Evolutionary conservation across 92 coral and sea anemone species (phyloP), one percentile per base, ranked within the genome.

Genomic region (Paragorgia papillata): DNA sequence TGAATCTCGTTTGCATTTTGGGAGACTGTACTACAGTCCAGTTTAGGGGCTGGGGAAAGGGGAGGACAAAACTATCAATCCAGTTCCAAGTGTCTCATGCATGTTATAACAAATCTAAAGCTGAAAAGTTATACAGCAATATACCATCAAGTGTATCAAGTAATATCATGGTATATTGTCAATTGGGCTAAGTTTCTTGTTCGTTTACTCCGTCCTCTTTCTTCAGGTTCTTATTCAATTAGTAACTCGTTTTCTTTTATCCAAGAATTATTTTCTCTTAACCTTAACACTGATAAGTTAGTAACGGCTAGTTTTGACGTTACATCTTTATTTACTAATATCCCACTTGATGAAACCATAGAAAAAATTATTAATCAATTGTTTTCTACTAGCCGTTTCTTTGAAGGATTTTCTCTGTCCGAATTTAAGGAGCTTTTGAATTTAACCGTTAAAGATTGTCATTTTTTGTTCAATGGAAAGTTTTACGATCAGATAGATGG

Each of bases 281-380:
- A 59, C 4, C 33, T 59, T 29, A 59, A 59, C n/a, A 22, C 66
- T 18, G n/a, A 59, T 59, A 37, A 37, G 5, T 37, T 37, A 37
- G 12, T 12, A n/a, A n/a, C n/a, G n/a, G n/a, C n/a, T n/a, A n/a
- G n/a, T n/a, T n/a, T n/a, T n/a, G n/a, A n/a, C n/a, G 66, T 59
- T 10, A 59, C 37, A 14, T 59, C 66, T 14, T n/a, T 59, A 2
- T 59, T 59, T 18, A 59, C 66, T 28, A 59, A 59, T 25, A 59
- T 59, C 7, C 66, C 37, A 3, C 35, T 59, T 14, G 37, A 59
- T 59, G 37, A 59, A 59, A 59, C 66, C 66, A 59, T 59, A 13
- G 66, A 59, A 8, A 22, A 8, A 3, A 22, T 59, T 59, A 5
- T 25, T 59, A 28, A 59, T 29, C 30, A 22, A 22, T 21, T 28